Evolutionary conservation across 2,113 vertebrate genomes (phyloP), one percentile per base, ranked within the genome.

Genomic region (Nothocercus julius): DNA sequence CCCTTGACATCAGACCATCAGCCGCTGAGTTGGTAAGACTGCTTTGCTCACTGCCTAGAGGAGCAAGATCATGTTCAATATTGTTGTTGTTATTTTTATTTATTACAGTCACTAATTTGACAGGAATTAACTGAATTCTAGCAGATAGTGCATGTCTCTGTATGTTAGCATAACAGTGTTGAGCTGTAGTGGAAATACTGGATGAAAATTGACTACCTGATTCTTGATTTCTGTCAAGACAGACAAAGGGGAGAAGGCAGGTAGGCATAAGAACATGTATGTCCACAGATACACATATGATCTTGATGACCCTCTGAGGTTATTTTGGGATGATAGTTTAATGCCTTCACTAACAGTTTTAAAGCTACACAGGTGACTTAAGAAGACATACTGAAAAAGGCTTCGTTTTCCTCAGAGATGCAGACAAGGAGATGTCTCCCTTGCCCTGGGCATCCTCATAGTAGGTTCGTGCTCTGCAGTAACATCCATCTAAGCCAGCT

Each of bases 91-190:
- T 93, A 87, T 82, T 92, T 72, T 91, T 95, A 95, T 94, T 96
- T 95, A 94, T 94, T 95, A 67, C 20, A 78, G 87, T 90, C 84
- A 90, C 92, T 93, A 94, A 73, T 95, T 95, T 96, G 94, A 72
- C 91, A 90, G 69, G 87, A 95, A 79, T 91, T 84, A 87, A 88
- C 56, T 73, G 75, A 72, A 94, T 92, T 82, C 83, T 94, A 93
- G 87, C 85, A 94, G 93, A 88, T 95, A 88, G 80, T 18, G 3
- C 89, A 90, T 91, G 79, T 80, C 68, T 87, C 51, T 90, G 53
- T 86, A 75, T 14, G 36, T 94, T 49, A 92, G 69, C 66, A 64
- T 70, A 90, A 81, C 79, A 77, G 49, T 21, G 76, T 42, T 84
- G 51, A 9, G 3, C 82, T 91, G 11, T 4, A 70, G 76, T 68